phyloP scores from a whole-genome alignment of 1,140 invertebrate species.

The Scaptomyza graminum region DNA sequence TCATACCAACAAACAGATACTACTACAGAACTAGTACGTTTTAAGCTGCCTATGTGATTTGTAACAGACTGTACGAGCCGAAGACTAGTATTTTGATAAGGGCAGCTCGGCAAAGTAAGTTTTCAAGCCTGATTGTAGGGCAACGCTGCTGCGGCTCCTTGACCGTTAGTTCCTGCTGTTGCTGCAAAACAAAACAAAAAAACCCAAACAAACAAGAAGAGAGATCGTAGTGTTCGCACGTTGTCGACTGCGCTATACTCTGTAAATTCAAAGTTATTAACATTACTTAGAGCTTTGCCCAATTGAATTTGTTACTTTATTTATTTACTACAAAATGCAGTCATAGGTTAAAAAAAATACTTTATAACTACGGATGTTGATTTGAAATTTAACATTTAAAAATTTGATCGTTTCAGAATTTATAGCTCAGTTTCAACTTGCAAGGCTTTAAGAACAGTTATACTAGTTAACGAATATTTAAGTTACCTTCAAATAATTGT shows the following conservation, averaged over 20 bases:
- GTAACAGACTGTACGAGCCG: constrained; percentile 5
- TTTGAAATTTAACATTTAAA: too few relatives aligned
- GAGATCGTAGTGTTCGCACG: neutral
- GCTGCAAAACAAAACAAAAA: constrained; percentile 15
- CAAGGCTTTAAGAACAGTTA: too few relatives aligned
- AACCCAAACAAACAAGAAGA: constrained; percentile 2
- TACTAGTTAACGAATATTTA: too few relatives aligned
- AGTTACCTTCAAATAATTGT: too few relatives aligned
- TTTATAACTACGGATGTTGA: too few relatives aligned
- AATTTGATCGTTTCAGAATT: too few relatives aligned
- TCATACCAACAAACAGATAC: constrained; percentile 15
- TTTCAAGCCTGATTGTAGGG: constrained; percentile 3
- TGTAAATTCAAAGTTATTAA: too few relatives aligned
- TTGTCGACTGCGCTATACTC: neutral
- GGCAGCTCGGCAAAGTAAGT: neutral
- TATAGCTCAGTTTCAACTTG: too few relatives aligned
- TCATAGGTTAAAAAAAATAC: too few relatives aligned
- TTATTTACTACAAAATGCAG: too few relatives aligned
- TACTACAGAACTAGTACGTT: neutral
- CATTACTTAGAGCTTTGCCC: too few relatives aligned
- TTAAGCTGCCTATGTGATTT: constrained; percentile 5
- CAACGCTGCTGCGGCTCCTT: constrained; percentile 4
- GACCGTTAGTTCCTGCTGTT: neutral
- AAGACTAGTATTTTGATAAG: neutral
- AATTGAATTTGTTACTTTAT: too few relatives aligned